Percentiles rank a stretch among this genome's conserved stretches.
These are phyloP conservation scores for silkworm (Bombyx mori) DNA, from an alignment of 1,140 invertebrate genomes.

Conservation along the genomic window DNA sequence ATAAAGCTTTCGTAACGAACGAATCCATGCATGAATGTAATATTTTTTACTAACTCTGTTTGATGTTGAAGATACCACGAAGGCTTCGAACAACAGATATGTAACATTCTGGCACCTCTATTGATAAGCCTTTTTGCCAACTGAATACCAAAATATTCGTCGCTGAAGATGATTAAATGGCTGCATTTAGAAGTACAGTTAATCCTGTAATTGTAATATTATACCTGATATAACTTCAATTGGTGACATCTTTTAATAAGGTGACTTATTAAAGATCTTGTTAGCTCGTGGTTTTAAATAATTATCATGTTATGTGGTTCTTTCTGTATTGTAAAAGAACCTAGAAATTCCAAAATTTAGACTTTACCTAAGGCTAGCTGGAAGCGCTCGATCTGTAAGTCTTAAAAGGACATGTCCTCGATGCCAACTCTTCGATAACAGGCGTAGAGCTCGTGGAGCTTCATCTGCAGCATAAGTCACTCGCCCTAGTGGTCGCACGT, in stretches of 20 bases:
- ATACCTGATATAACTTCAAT: not conserved
- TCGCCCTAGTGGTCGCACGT: slow-evolving; percentile 11
- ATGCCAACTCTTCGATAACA: slow-evolving; percentile 7
- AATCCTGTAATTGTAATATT: slow-evolving; percentile 4
- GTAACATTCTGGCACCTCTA: slow-evolving; percentile 6
- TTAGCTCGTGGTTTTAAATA: not conserved
- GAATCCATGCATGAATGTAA: too few species aligned
- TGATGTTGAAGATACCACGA: slow-evolving; percentile 2
- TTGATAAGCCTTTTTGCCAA: slow-evolving; percentile 1
- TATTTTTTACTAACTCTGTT: slow-evolving; percentile 64
- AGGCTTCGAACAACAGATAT: not conserved
- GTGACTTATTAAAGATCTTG: not conserved
- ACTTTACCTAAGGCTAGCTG: slow-evolving; percentile 3
- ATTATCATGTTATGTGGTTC: not conserved
- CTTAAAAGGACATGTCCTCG: slow-evolving; percentile 8
- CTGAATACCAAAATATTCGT: not conserved
- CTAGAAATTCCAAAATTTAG: too few species aligned
- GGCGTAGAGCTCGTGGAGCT: slow-evolving; percentile 7
- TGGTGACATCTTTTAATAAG: not conserved
- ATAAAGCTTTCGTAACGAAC: slow-evolving; percentile 83
- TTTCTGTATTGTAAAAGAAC: too few species aligned
- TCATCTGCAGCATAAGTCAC: slow-evolving; percentile 6
- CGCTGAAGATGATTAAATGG: slow-evolving; percentile 2
- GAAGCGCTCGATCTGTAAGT: not conserved
- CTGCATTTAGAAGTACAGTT: not conserved